Evolutionary conservation across 2,888 invertebrate genomes (phyloP), one percentile per base, ranked within the genome.

Genomic region (Rhorus exstirpatorius): DNA sequence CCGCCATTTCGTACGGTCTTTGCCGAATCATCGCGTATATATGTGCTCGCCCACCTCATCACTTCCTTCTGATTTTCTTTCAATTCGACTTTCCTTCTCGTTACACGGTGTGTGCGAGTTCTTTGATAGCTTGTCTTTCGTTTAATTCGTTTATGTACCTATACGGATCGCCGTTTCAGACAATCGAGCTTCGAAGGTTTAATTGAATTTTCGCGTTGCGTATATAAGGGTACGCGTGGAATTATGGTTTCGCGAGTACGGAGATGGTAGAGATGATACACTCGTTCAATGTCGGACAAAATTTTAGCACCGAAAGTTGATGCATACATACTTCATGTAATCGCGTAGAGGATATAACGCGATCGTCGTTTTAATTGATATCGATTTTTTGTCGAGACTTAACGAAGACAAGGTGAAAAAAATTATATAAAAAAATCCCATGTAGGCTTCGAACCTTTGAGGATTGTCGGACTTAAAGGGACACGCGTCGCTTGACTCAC

Each of bases 31-130:
- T 61, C 17, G 10, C 19, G 26, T 46, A 70, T 49, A 49, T 70
- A 7, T 44, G 58, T 1, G 21, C 61, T 35, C 12, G 17, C n/a
- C 31, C 8, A 4, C 17, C 14, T 17, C 3, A 7, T 24, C n/a
- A 24, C 31, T 38, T 67, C 44, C 21, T 77, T 67, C 46, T 14
- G 38, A 31, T 55, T 63, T 44, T 71, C 63, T 77, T 67, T 81
- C 70, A 71, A 12, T 12, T n/a, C 7, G 17, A 19, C 51, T 35
- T 51, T 68, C 38, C 10, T 10, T 8, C 10, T 10, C 38, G 10
- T 38, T 38, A 8, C 10, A 38, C 10, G 6, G 38, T 38, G 10
- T 38, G 38, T 38, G 10, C 8, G 38, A 8, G 38, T 7, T 8
- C 38, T 38, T 38, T 46, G 44, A 44, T 53, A 61, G 24, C n/a